phyloP scores from a whole-genome alignment of 2,797 vertebrate species.

The Enteromius unitaeniatus region DNA sequence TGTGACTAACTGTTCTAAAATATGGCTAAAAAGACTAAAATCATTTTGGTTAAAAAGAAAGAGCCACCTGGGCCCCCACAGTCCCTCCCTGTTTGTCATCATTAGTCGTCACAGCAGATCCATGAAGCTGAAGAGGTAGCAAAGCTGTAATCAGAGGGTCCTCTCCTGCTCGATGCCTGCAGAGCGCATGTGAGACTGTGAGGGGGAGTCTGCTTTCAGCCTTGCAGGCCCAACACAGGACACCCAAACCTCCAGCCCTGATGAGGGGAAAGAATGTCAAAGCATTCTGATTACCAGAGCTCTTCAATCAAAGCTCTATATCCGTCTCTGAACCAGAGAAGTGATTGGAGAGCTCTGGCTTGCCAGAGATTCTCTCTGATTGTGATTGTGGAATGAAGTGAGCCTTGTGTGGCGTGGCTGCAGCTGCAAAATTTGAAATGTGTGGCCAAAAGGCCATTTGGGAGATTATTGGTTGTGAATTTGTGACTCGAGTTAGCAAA shows the following conservation, averaged over 20 bases:
- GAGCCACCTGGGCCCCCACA: conserved; percentile 29
- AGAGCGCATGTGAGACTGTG: conserved; percentile 8
- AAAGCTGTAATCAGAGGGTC: conserved; percentile 40
- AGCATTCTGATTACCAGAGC: conserved; percentile 60
- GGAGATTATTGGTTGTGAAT: conserved; percentile 56
- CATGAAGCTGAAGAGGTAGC: conserved; percentile 33
- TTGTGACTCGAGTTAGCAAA: conserved; percentile 54
- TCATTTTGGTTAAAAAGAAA: conserved; percentile 20
- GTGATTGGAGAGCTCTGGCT: conserved; percentile 58
- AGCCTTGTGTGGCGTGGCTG: conserved; percentile 37
- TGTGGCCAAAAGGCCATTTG: conserved; percentile 42
- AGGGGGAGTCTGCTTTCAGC: conserved; percentile 49
- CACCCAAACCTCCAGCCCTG: conserved; percentile 43
- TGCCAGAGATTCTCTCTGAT: conserved; percentile 66
- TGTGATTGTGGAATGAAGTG: conserved; percentile 64
- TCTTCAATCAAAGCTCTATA: conserved; percentile 63
- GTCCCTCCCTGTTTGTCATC: conserved; percentile 30
- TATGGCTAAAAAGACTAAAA: no score
- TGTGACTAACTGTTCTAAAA: neutral
- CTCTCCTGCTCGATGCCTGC: conserved; percentile 8
- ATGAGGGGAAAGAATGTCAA: conserved; percentile 58
- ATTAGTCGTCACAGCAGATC: conserved; percentile 21
- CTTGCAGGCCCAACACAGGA: conserved; percentile 40
- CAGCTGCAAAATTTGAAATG: conserved; percentile 50
- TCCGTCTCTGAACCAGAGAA: conserved; percentile 30